Conservation (phyloP, 2,797 vertebrate species). For the Setipinna tenuifilis region DNA sequence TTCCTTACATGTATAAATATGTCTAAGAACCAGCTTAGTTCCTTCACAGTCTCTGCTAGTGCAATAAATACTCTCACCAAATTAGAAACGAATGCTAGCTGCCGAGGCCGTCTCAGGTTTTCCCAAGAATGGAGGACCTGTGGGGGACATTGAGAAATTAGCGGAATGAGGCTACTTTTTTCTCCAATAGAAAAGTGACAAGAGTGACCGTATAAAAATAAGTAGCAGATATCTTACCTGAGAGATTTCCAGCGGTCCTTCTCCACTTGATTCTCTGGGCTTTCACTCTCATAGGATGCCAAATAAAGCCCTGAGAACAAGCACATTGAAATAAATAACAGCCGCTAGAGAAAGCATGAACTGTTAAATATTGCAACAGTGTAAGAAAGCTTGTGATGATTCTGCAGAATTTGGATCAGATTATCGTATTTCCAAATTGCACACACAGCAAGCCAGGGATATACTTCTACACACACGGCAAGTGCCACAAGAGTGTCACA, state of each 20-base stretch:
- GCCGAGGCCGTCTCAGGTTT: constrained; percentile 80
- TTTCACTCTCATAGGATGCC: constrained; percentile 95
- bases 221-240: constrained; percentile 71
- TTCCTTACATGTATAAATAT: constrained; percentile 65
- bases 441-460: neutral
- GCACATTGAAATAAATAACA: neutral
- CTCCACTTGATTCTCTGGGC: constrained; percentile 94
- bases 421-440: neutral
- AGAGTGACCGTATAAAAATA: neutral
- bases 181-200: neutral
- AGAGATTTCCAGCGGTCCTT: constrained; percentile 94
- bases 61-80: constrained; percentile 72
- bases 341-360: too few relatives aligned
- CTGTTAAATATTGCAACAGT: neutral
- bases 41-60: constrained; percentile 85
- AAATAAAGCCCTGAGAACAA: constrained; percentile 83
- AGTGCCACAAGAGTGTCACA: too few relatives aligned
- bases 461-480: too few relatives aligned
- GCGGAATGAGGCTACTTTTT: neutral
- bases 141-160: constrained; percentile 42
- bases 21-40: constrained; percentile 83
- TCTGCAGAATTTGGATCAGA: neutral
- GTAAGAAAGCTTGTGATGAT: neutral
- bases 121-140: constrained; percentile 89
- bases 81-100: constrained; percentile 52